Percentiles rank a stretch among this genome's conserved stretches.
phyloP scores from a whole-genome alignment of 2,888 invertebrate genomes.

The Erpobdella octoculata region DNA sequence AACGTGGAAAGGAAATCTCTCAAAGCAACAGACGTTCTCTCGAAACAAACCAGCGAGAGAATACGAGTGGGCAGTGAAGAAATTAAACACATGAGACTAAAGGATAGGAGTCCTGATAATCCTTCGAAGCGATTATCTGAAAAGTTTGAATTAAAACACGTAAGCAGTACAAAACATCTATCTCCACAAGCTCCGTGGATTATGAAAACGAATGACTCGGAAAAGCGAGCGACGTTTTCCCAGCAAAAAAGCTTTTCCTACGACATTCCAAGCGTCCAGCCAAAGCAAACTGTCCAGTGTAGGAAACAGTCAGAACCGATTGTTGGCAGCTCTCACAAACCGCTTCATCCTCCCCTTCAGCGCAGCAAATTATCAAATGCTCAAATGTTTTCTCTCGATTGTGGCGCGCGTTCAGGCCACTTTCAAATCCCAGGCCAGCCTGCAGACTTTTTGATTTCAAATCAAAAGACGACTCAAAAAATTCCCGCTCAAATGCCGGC shows the following conservation, averaged over 20 bases:
- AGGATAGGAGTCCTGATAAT: slow-evolving; percentile 19
- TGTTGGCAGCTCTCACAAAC: slow-evolving; percentile 17
- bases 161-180: background rate
- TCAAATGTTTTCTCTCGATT: slow-evolving; percentile 9
- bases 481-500: too few species aligned
- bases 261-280: slow-evolving; percentile 29
- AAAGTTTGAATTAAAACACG: background rate
- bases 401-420: background rate
- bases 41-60: slow-evolving; percentile 21
- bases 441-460: too few species aligned
- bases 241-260: slow-evolving; percentile 34
- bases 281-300: background rate
- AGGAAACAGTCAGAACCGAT: slow-evolving; percentile 33
- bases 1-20: background rate
- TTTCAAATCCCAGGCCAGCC: background rate
- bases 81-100: slow-evolving; percentile 23
- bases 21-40: slow-evolving; percentile 10
- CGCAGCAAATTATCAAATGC: background rate
- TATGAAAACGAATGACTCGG: background rate
- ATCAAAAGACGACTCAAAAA: too few species aligned
- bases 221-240: slow-evolving; percentile 26
- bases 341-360: slow-evolving; percentile 13
- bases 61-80: slow-evolving; percentile 17
- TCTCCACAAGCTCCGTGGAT: background rate
- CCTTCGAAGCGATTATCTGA: background rate